These are phyloP conservation scores for Campylorhamphus procurvoides DNA, from an alignment of 2,113 vertebrate species.

Conservation along the genomic window DNA sequence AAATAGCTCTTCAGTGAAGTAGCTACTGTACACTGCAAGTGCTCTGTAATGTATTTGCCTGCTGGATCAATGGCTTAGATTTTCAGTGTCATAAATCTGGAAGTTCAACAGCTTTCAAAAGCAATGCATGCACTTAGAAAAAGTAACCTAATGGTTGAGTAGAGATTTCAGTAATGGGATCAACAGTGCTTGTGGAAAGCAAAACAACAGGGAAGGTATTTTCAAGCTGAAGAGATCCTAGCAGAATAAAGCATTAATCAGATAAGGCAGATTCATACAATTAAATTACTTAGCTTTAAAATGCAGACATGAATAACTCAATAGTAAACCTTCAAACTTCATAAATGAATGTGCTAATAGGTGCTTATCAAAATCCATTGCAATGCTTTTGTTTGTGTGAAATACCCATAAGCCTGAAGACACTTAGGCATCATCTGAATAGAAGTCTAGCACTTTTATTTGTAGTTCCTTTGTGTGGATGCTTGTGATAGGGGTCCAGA, in stretches of 20 bases:
- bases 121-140: constrained; percentile 11
- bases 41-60: neutral
- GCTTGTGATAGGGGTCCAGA: neutral
- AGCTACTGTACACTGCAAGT: neutral
- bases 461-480: neutral
- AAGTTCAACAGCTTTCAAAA: constrained; percentile 57
- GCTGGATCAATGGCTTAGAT: constrained; percentile 25
- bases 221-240: neutral
- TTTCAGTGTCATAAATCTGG: constrained; percentile 52
- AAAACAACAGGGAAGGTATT: neutral
- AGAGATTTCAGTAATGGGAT: constrained; percentile 21
- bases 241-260: neutral
- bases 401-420: neutral
- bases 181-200: neutral
- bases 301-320: neutral
- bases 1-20: constrained; percentile 7
- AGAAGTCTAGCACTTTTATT: neutral
- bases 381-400: neutral
- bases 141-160: constrained; percentile 19
- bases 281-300: neutral
- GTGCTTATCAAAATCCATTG: neutral
- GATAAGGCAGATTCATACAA: neutral
- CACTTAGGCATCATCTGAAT: neutral
- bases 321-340: neutral
- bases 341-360: neutral